phyloP scores from a whole-genome alignment of 1,140 invertebrate genomes.

The Philotrypesis tridentata region DNA sequence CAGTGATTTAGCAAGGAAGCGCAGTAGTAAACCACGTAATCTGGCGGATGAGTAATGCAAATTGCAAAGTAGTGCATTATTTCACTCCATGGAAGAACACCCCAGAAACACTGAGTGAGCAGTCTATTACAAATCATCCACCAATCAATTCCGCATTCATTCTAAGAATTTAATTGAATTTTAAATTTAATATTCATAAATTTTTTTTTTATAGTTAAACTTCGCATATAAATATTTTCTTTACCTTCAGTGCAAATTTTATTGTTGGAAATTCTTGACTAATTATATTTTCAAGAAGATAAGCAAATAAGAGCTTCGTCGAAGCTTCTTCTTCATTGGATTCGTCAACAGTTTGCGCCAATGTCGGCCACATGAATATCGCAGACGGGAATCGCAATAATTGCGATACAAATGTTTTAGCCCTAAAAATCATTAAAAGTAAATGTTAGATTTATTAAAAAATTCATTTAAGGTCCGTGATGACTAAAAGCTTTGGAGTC shows the following conservation, averaged over 20 bases:
- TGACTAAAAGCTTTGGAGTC: constrained; percentile 58
- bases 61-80: constrained; percentile 68
- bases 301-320: constrained; percentile 63
- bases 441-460: background rate
- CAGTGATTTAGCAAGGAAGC: constrained; percentile 66
- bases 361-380: constrained; percentile 65
- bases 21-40: constrained; percentile 70
- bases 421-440: constrained; percentile 56
- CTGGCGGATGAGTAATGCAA: constrained; percentile 68
- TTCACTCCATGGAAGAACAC: constrained; percentile 69
- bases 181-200: background rate
- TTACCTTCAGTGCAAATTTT: constrained; percentile 65
- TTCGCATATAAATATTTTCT: background rate
- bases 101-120: constrained; percentile 68
- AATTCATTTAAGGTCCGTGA: constrained; percentile 60
- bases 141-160: constrained; percentile 66
- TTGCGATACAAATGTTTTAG: constrained; percentile 65
- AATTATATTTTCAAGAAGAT: constrained; percentile 66
- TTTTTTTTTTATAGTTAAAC: background rate
- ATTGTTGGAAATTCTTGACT: constrained; percentile 63
- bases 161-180: constrained; percentile 52
- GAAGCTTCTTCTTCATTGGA: constrained; percentile 59
- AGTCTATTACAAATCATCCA: constrained; percentile 69
- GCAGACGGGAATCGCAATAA: constrained; percentile 67
- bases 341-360: constrained; percentile 61